phyloP scores from a whole-genome alignment of 2,888 invertebrate species.

The Muscina levida region DNA sequence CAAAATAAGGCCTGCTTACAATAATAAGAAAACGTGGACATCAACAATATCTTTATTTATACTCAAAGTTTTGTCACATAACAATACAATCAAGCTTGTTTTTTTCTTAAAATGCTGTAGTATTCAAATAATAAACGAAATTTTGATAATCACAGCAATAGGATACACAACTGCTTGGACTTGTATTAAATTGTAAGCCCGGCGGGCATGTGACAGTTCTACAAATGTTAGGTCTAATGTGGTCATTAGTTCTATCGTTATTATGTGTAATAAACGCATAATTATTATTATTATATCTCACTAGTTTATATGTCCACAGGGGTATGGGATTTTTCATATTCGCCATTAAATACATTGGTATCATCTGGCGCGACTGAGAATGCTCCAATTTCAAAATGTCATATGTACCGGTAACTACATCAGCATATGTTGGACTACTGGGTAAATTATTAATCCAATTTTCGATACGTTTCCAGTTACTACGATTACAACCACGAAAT shows the following conservation, averaged over 20 bases:
- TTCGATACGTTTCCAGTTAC: slow-evolving; percentile 82
- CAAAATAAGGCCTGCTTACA: no score
- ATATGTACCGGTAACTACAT: slow-evolving; percentile 52
- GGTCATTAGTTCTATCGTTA: slow-evolving; percentile 30
- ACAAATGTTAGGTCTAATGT: slow-evolving; percentile 16
- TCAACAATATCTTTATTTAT: no score
- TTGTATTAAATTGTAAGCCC: slow-evolving; percentile 30
- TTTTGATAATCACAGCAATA: slow-evolving; percentile 56
- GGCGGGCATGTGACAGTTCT: slow-evolving; percentile 35
- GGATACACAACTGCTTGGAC: slow-evolving; percentile 22
- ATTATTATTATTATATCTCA: slow-evolving; percentile 38
- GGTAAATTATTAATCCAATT: slow-evolving; percentile 60
- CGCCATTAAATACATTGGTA: slow-evolving; percentile 50
- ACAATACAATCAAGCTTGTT: no score
- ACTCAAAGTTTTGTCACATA: no score
- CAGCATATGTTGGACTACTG: slow-evolving; percentile 5
- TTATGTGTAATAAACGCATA: slow-evolving; percentile 54
- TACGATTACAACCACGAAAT: slow-evolving; percentile 81
- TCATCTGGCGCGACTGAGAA: neutral
- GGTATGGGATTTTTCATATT: slow-evolving; percentile 53
- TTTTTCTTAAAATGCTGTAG: no score
- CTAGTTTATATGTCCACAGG: slow-evolving; percentile 54
- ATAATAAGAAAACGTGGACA: no score
- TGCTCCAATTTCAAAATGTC: slow-evolving; percentile 42
- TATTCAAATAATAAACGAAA: no score